Percentiles rank a stretch among this genome's conserved stretches.
phyloP scores from a whole-genome alignment of 2,888 invertebrate species.

The Xestobium rufovillosum region DNA sequence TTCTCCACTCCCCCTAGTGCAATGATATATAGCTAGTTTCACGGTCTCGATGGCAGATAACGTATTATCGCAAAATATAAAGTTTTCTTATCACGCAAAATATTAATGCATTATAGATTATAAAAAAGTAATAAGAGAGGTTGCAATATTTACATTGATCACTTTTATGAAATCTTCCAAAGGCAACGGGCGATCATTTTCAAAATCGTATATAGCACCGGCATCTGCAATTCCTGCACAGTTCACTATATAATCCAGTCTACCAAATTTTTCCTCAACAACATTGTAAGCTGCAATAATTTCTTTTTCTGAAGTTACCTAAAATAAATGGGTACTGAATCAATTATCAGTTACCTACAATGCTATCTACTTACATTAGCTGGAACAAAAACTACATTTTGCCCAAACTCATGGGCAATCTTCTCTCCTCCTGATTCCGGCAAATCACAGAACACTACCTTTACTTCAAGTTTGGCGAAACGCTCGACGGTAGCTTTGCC shows the following conservation, averaged over 20 bases:
- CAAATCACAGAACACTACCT: conserved; percentile 84
- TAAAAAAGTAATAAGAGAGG: too few relatives aligned
- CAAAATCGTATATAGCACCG: conserved; percentile 81
- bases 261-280: conserved; percentile 73
- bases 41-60: too few relatives aligned
- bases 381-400: conserved; percentile 65
- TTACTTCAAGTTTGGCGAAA: conserved; percentile 73
- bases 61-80: too few relatives aligned
- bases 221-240: conserved; percentile 92
- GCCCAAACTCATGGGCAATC: conserved; percentile 64
- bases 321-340: too few relatives aligned
- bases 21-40: too few relatives aligned
- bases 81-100: too few relatives aligned
- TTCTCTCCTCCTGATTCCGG: conserved; percentile 73
- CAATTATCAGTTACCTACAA: too few relatives aligned
- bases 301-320: conserved; percentile 80
- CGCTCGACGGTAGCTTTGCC: conserved; percentile 87
- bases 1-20: too few relatives aligned
- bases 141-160: conserved; percentile 54
- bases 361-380: conserved; percentile 57
- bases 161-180: conserved; percentile 70
- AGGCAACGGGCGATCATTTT: conserved; percentile 64
- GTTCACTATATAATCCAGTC: conserved; percentile 80
- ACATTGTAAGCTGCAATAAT: conserved; percentile 63
- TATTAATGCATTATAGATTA: too few relatives aligned